A percentile compares a stretch with the other conserved stretches of the same genome.
phyloP scores from a whole-genome alignment of 2,888 invertebrate genomes.

The Mystacides longicornis region DNA sequence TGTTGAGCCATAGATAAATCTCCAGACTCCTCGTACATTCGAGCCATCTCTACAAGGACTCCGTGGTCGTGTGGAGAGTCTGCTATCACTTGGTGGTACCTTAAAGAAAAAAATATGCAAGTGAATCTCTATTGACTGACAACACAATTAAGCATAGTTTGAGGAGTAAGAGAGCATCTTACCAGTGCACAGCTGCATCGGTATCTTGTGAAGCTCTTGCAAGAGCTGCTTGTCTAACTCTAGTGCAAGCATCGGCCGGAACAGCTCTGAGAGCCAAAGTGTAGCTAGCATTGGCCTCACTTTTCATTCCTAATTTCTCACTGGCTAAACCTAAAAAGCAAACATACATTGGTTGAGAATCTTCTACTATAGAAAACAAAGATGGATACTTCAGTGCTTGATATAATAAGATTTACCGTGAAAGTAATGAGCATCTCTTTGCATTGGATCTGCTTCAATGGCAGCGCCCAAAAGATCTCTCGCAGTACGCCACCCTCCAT shows the following conservation, averaged over 20 bases:
- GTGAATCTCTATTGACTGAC: no score
- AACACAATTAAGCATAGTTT: no score
- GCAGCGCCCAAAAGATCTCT: slow-evolving; percentile 37
- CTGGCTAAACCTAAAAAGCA: slow-evolving; percentile 21
- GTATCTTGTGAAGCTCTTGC: slow-evolving; percentile 29
- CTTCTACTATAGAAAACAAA: no score
- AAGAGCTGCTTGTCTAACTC: slow-evolving; percentile 38
- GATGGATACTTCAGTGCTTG: no score
- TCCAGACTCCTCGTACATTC: slow-evolving; percentile 81
- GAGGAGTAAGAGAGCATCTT: slow-evolving; percentile 4
- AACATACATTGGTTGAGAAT: no score
- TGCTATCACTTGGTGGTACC: slow-evolving; percentile 44
- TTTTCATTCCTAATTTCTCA: slow-evolving; percentile 25
- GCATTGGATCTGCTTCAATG: slow-evolving; percentile 40
- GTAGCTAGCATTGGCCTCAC: slow-evolving; percentile 37
- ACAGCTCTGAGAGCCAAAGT: slow-evolving; percentile 29
- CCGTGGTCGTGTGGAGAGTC: slow-evolving; percentile 84
- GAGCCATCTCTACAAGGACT: slow-evolving; percentile 81
- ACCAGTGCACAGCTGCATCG: slow-evolving; percentile 42
- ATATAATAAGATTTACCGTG: slow-evolving; percentile 14
- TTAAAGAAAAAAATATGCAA: slow-evolving; percentile 3
- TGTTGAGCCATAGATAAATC: slow-evolving; percentile 60
- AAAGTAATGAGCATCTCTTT: slow-evolving; percentile 30
- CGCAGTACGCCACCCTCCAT: slow-evolving; percentile 30
- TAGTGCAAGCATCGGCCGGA: slow-evolving; percentile 37